Base-by-base conservation (phyloP, 2,113 vertebrate species). In the Ascaphus truei region DNA sequence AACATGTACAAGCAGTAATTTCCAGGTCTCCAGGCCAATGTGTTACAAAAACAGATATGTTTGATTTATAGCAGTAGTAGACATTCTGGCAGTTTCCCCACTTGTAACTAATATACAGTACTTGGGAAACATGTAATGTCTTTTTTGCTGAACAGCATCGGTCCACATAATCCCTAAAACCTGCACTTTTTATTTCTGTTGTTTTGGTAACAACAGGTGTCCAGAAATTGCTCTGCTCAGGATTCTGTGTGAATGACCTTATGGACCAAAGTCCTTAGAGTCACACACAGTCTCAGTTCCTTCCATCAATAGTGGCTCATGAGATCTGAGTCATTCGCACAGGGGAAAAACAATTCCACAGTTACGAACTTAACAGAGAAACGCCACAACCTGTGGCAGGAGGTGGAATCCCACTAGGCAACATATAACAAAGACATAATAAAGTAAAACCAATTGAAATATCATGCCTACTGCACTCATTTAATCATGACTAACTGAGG, bases 1-100 rank as follows among this genome's bases (percentile, higher is more conserved):
- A 55, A 18, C 63, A 56, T 66, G 63, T 55, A 65, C 47, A 66
- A 23, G 50, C 37, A 65, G 51, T 66, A 66, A 36, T 68, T 68
- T 58, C 65, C 53, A 58, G 53, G 13, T 48, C 30, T 68, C 20
- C 20, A 33, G 3, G 65, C 65, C 52, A 68, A 30, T 36, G 52
- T 48, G 57, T 20, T 48, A 30, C 29, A 47, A 47, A 52, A 57
- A 47, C 27, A 57, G 39, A 68, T 48, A 68, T 45, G 53, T 45
- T 36, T 47, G 53, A 68, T 58, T 68, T 68, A 68, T 58, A 47
- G 18, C 39, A 58, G 39, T 57, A 67, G 64, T 31, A 67, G 64
- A 67, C 56, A 47, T 13, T 26, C 31, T 68, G 65, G 63, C 63
- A 55, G 63, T 27, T 43, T 27, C 27, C 52, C 53, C 39, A 68